Conservation (phyloP, 2,797 vertebrate species). For the Euthynnus affinis region DNA sequence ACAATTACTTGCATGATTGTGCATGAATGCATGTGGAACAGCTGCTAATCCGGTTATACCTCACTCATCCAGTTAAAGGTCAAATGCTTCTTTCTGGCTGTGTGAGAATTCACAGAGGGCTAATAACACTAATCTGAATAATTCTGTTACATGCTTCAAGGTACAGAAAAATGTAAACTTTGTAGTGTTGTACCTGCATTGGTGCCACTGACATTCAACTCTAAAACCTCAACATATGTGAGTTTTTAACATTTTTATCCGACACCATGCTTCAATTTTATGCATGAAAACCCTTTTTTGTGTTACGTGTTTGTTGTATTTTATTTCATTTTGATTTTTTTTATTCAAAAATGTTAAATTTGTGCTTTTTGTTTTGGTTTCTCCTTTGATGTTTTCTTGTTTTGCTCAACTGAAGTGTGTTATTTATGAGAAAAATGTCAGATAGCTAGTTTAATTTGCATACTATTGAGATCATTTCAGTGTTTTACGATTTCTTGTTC, state of each 20-base stretch:
- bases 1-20: background rate
- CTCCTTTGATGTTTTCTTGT: background rate
- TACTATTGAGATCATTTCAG: background rate
- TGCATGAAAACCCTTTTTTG: background rate
- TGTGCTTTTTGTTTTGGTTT: background rate
- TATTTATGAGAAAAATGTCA: background rate
- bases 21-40: conserved; percentile 4
- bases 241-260: background rate
- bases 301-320: background rate
- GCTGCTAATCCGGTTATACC: conserved; percentile 34
- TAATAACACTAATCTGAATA: conserved; percentile 33
- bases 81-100: conserved; percentile 12
- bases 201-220: background rate
- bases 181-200: background rate
- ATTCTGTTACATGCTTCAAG: conserved; percentile 21
- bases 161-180: conserved; percentile 4
- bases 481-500: background rate
- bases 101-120: conserved; percentile 13
- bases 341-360: background rate
- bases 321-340: background rate
- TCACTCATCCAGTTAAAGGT: conserved; percentile 25
- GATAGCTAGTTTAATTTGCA: background rate
- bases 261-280: background rate
- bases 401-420: background rate
- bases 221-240: background rate